Conservation (phyloP, 2,113 vertebrate genomes). For the Meles meles region DNA sequence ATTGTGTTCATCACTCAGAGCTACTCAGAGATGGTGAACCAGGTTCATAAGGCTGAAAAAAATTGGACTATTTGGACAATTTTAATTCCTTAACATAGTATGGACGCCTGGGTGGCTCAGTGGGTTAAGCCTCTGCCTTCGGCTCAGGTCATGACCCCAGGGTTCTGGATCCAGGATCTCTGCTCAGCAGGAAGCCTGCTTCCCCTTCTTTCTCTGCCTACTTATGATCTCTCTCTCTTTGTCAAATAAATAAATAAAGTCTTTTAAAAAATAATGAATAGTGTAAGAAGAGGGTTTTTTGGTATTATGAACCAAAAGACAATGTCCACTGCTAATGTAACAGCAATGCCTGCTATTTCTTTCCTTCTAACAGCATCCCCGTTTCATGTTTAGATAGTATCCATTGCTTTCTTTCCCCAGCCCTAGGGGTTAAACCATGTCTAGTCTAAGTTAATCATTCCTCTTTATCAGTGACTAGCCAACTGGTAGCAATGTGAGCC, state of each 20-base stretch:
- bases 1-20: background rate
- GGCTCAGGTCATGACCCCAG: no score
- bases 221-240: no score
- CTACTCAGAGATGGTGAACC: background rate
- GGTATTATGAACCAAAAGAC: background rate
- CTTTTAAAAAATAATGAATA: background rate
- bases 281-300: background rate
- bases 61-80: background rate
- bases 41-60: background rate
- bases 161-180: no score
- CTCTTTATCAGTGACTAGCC: background rate
- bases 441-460: background rate
- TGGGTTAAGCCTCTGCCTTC: no score
- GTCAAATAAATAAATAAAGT: no score
- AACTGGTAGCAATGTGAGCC: background rate
- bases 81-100: background rate
- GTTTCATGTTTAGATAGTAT: background rate
- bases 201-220: no score
- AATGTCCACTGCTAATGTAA: background rate
- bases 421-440: background rate
- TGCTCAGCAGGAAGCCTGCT: no score
- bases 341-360: no score
- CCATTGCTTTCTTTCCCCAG: background rate
- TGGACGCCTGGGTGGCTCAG: no score
- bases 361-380: background rate